These are phyloP conservation scores for Centropus bengalensis DNA, from an alignment of 2,113 vertebrate species.

Conservation along the genomic window DNA sequence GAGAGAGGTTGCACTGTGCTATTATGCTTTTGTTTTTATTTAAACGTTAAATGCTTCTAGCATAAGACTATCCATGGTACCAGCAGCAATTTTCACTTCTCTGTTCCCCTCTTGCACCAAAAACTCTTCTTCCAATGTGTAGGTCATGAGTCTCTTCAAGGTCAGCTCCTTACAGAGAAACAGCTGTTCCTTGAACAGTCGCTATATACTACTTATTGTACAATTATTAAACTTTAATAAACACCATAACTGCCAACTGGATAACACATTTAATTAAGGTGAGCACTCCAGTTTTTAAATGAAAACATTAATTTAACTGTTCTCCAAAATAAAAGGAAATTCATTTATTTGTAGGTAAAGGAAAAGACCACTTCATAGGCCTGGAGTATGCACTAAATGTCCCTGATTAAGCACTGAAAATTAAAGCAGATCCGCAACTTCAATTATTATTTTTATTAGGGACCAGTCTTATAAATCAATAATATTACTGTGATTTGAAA, in stretches of 20 bases:
- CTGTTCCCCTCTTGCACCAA: not conserved
- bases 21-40: not conserved
- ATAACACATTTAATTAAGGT: not conserved
- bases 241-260: not conserved
- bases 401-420: not conserved
- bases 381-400: not conserved
- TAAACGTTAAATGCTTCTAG: not conserved
- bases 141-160: not conserved
- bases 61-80: not conserved
- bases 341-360: not conserved
- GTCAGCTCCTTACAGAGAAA: not conserved
- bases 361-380: not conserved
- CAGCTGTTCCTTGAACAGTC: not conserved
- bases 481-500: not conserved
- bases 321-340: not conserved
- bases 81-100: not conserved
- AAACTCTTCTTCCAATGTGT: not conserved
- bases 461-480: not conserved
- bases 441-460: not conserved
- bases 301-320: not conserved
- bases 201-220: not conserved
- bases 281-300: not conserved
- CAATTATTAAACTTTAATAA: not conserved
- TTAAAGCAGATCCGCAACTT: not conserved
- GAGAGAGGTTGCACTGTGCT: not conserved